A percentile compares a stretch with the other conserved stretches of the same genome.
Evolutionary conservation across 2,888 invertebrate species (phyloP).

Genomic region (Epinotia nisella): DNA sequence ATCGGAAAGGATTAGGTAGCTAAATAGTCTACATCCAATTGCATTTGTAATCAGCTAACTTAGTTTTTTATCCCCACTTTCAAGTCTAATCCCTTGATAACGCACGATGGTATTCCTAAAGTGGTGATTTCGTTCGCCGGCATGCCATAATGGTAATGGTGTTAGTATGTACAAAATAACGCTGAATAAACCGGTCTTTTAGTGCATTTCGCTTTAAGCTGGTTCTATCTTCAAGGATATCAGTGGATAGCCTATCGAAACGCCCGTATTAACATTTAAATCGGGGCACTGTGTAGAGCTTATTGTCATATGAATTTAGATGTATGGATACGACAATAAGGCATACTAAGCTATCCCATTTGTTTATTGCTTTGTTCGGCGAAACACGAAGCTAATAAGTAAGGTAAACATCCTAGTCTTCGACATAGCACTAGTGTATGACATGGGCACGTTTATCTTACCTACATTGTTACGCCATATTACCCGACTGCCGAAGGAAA

Average conservation of each 20-base stretch:
- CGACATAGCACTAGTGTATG: too few relatives aligned
- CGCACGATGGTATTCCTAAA: constrained; percentile 26
- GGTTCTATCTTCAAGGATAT: constrained; percentile 63
- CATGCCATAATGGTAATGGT: constrained; percentile 51
- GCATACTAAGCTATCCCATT: too few relatives aligned
- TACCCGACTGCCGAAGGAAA: too few relatives aligned
- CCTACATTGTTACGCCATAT: too few relatives aligned
- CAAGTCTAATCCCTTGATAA: constrained; percentile 12
- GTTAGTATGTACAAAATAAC: constrained; percentile 51
- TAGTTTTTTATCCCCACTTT: constrained; percentile 11
- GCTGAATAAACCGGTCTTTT: constrained; percentile 52
- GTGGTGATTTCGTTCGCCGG: constrained; percentile 46
- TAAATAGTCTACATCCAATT: constrained; percentile 11
- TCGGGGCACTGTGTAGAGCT: constrained; percentile 53
- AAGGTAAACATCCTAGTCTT: too few relatives aligned
- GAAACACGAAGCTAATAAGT: too few relatives aligned
- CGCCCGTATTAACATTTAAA: constrained; percentile 72
- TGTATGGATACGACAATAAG: too few relatives aligned
- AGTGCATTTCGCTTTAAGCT: constrained; percentile 62
- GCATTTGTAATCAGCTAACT: constrained; percentile 23
- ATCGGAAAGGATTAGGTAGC: constrained; percentile 12
- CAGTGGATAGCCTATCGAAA: constrained; percentile 56
- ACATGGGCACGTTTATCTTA: too few relatives aligned
- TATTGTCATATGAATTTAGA: neutral
- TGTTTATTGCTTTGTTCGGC: too few relatives aligned